Base-by-base conservation (phyloP, 1,140 invertebrate genomes). In the Battus philenor region DNA sequence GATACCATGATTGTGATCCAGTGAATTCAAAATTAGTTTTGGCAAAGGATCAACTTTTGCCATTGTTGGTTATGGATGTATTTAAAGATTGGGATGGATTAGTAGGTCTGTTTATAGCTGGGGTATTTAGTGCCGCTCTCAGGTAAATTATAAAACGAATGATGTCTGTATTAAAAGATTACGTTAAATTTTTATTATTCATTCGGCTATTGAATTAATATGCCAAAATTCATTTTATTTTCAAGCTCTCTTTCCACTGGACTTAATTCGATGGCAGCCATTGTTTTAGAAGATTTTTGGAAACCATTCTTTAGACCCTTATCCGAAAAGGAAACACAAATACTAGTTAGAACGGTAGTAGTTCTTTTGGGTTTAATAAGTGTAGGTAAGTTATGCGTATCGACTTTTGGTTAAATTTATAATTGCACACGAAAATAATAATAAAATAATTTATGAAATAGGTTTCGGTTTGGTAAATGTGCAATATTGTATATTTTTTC, bases 261-360 rank as follows among this genome's bases (percentile, higher is more conserved):
- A 0, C 81, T 98, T 2, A 98, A 98, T 65, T 96, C 95, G 0
- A 90, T 98, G 84, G 93, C 96, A 1, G 96, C 96, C 5, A 93
- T 97, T 6, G 93, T 98, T 39, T 85, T 97, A 4, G 90, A 97
- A 61, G 94, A 94, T 52, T 93, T 93, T 52, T 90, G 91, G 34
- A 92, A 92, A 76, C 90, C 86, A 7, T 91, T 89, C 68, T 89
- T 83, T 54, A 88, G 74, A 54, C 82, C 90, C 1, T 77, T 96
- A 0, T 89, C 77, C 2, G 91, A 92, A 4, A 86, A 71, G 39
- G 84, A 88, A 47, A 90, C 90, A 0, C 90, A 91, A 15, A 84
- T 90, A 38, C 62, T 94, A 4, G 90, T 94, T 74, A 91, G 93
- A 68, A 63, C 88, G 0, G 91, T 91, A 0, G 92, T 94, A 1